phyloP scores from a whole-genome alignment of 2,113 vertebrate species.

The Gymnorhina tibicen region DNA sequence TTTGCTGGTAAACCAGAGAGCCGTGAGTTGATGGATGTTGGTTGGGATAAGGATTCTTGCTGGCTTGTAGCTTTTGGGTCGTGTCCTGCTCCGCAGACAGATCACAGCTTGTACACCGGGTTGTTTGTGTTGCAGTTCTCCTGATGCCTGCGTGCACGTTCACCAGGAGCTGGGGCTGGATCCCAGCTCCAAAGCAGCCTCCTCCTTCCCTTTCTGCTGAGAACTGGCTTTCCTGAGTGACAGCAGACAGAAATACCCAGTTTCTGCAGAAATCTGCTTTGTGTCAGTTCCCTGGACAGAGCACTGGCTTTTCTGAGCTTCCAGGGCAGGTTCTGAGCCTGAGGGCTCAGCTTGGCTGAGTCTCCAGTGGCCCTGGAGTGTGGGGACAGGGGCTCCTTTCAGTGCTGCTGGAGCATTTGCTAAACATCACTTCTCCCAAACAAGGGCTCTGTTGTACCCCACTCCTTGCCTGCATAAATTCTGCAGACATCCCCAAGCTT shows the following conservation, averaged over 20 bases:
- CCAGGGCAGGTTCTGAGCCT: background rate
- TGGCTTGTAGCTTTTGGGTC: background rate
- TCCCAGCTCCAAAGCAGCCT: background rate
- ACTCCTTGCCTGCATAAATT: background rate
- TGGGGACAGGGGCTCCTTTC: constrained; percentile 15
- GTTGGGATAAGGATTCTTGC: background rate
- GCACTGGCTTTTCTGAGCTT: background rate
- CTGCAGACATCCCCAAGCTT: background rate
- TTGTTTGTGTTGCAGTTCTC: background rate
- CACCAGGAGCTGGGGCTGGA: background rate
- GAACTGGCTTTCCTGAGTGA: background rate
- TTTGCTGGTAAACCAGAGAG: background rate
- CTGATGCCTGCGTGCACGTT: background rate
- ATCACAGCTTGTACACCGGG: background rate
- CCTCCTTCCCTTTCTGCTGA: background rate
- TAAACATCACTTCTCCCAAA: background rate
- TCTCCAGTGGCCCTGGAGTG: background rate
- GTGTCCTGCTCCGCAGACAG: background rate
- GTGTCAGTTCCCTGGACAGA: background rate
- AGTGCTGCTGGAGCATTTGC: background rate
- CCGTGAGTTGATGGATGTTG: background rate
- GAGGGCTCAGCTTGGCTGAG: background rate
- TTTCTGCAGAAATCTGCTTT: background rate
- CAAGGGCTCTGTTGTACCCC: background rate
- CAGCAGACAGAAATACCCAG: background rate